These are phyloP conservation scores for Coelinius sp. DNA, from an alignment of 2,888 invertebrate genomes.

Conservation along the genomic window DNA sequence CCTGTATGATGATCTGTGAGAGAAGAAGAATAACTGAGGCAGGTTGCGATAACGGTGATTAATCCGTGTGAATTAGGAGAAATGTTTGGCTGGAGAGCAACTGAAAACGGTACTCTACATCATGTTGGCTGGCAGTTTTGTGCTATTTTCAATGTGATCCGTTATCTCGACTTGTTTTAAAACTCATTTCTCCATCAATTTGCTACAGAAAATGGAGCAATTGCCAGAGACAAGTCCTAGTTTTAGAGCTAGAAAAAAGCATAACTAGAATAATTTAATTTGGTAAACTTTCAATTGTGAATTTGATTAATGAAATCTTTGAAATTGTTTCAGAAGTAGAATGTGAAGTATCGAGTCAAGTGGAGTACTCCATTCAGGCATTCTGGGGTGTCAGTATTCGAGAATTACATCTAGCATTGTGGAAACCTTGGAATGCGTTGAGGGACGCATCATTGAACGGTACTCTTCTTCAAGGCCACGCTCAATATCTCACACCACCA, in stretches of 20 bases:
- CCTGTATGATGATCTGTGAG: background rate
- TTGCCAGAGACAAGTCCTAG: background rate
- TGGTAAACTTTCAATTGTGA: background rate
- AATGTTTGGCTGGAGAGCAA: background rate
- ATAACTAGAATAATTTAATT: background rate
- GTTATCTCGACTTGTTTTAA: background rate
- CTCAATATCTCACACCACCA: constrained; percentile 66
- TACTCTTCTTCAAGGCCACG: constrained; percentile 74
- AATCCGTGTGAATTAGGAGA: background rate
- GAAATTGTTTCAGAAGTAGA: constrained; percentile 77
- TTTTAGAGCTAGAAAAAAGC: too few relatives aligned
- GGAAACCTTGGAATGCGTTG: constrained; percentile 80
- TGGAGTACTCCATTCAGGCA: constrained; percentile 80
- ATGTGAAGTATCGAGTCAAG: constrained; percentile 82
- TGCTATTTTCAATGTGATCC: background rate
- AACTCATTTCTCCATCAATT: background rate
- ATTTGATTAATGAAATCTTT: background rate
- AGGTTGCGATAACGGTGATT: background rate
- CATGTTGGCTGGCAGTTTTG: background rate
- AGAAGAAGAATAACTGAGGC: background rate
- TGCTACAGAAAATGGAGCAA: background rate
- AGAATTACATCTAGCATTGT: constrained; percentile 82
- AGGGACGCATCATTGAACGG: constrained; percentile 76
- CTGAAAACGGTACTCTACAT: background rate
- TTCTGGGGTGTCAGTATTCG: constrained; percentile 87